Evolutionary conservation across 2,113 vertebrate species (phyloP).

Genomic region (Lophochroa leadbeateri): DNA sequence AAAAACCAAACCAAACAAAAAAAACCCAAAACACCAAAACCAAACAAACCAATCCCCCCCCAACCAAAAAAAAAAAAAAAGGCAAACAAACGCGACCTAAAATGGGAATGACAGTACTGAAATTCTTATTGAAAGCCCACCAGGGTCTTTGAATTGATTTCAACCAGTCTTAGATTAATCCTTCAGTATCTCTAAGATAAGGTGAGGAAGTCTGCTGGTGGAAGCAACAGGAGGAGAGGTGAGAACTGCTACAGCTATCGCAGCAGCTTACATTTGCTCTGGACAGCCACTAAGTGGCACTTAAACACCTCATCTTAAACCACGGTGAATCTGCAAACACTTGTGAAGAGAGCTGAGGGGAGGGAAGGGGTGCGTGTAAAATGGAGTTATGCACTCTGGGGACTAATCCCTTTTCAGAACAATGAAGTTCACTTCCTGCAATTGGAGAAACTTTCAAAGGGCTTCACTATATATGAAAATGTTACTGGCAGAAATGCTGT

Average conservation of each 20-base stretch:
- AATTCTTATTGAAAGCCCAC: not conserved
- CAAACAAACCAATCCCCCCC: not conserved
- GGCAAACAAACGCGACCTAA: not conserved
- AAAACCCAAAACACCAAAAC: not conserved
- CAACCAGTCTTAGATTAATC: not conserved
- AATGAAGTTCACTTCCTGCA: not conserved
- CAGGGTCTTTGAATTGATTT: not conserved
- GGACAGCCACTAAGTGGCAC: conserved; percentile 42
- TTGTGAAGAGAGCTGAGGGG: rapidly evolving
- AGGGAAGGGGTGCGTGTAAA: not conserved
- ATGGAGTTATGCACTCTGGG: not conserved
- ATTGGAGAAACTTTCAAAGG: not conserved
- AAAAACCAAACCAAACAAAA: not conserved
- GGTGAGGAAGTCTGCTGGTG: not conserved
- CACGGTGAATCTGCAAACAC: not conserved
- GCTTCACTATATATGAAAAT: not conserved
- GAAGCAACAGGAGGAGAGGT: not conserved
- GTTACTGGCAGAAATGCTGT: not conserved
- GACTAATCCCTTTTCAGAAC: not conserved
- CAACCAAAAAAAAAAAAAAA: not conserved
- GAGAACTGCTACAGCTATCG: not conserved
- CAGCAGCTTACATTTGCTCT: not conserved
- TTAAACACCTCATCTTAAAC: not conserved
- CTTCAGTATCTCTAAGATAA: not conserved
- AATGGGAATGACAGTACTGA: not conserved